Percentiles rank a stretch among this genome's conserved stretches.
Evolutionary conservation across 2,113 vertebrate genomes (phyloP).

Genomic region (Condylura cristata): DNA sequence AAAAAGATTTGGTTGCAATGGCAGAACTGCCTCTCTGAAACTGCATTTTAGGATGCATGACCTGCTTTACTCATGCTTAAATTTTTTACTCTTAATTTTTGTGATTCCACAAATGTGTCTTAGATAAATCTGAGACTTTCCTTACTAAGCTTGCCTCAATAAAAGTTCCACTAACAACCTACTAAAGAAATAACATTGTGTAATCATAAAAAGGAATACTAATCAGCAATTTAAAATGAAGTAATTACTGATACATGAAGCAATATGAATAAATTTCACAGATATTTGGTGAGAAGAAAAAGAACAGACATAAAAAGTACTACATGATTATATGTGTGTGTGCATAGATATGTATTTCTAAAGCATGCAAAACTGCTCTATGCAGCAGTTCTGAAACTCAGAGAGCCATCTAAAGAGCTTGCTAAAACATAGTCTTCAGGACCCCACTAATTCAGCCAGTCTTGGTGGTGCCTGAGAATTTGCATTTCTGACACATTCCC

Average conservation of each 20-base stretch:
- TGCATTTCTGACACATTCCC: conserved; percentile 26
- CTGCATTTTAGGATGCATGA: conserved; percentile 1
- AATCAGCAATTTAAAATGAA: conserved; percentile 48
- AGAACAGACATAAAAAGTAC: not conserved
- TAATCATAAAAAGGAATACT: conserved; percentile 6
- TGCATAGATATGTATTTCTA: not conserved
- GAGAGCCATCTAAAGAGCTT: conserved; percentile 23
- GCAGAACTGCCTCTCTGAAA: conserved; percentile 6
- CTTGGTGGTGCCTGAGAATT: not conserved
- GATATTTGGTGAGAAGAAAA: conserved; percentile 24
- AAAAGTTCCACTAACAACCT: conserved; percentile 1
- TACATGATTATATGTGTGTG: not conserved
- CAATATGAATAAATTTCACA: conserved; percentile 21
- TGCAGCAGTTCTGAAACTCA: not conserved
- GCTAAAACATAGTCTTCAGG: not conserved
- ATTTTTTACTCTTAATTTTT: conserved; percentile 1
- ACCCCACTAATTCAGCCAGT: not conserved
- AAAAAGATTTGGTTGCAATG: not conserved
- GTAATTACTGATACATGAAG: not conserved
- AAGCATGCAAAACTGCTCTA: conserved; percentile 17
- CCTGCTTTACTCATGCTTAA: conserved; percentile 12
- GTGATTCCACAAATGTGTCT: conserved; percentile 3
- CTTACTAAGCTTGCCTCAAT: not conserved
- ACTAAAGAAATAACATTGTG: not conserved
- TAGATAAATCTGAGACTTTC: not conserved